Percentiles rank a stretch among this genome's conserved stretches.
These are phyloP conservation scores for Mamestra brassicae DNA, from an alignment of 2,888 invertebrate genomes.

Conservation along the genomic window DNA sequence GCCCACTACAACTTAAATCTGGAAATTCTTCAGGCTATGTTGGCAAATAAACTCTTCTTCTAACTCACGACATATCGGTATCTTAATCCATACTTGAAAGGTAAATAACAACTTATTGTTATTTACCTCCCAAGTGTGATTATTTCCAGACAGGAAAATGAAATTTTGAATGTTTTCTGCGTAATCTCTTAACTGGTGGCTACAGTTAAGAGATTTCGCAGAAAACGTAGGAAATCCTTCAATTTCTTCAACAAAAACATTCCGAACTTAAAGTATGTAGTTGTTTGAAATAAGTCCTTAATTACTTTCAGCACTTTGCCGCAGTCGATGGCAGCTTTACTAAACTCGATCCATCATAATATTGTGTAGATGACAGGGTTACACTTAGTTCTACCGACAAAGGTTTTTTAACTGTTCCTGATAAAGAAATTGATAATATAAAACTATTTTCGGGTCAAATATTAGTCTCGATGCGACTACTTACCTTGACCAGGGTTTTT, in stretches of 20 bases:
- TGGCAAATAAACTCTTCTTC: too few relatives aligned
- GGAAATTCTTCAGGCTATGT: too few relatives aligned
- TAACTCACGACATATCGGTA: too few relatives aligned
- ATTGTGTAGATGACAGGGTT: conserved; percentile 22
- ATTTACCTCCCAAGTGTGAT: too few relatives aligned
- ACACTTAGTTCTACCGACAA: conserved; percentile 8
- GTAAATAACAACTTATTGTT: too few relatives aligned
- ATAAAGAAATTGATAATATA: background rate
- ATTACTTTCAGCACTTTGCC: conserved; percentile 46
- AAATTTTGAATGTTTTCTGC: too few relatives aligned
- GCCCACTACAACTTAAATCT: too few relatives aligned
- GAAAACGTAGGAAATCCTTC: background rate
- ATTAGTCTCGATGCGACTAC: too few relatives aligned
- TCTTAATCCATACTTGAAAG: too few relatives aligned
- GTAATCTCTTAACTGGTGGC: background rate
- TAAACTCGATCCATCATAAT: conserved; percentile 51
- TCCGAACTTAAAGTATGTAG: background rate
- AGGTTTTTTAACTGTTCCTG: conserved; percentile 18
- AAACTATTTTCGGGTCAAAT: background rate
- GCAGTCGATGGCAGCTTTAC: conserved; percentile 12
- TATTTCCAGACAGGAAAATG: background rate
- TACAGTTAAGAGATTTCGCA: background rate
- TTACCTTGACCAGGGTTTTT: too few relatives aligned
- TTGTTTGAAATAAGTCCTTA: conserved; percentile 29
- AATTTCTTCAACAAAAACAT: conserved; percentile 7